Evolutionary conservation across 2,113 vertebrate genomes (phyloP).

Genomic region (Oreochromis aureus): DNA sequence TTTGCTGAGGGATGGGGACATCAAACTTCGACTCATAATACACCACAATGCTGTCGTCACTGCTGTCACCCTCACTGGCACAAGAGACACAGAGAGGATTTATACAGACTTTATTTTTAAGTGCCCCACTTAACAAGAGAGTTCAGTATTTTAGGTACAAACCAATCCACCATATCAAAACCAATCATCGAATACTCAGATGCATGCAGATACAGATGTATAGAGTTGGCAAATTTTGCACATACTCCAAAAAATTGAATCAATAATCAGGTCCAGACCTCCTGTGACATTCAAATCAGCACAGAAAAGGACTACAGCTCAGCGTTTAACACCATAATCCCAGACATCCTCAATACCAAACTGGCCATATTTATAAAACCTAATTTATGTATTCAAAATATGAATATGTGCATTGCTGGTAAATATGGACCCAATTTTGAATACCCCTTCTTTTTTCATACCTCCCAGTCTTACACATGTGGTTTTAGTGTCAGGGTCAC

Average conservation of each 20-base stretch:
- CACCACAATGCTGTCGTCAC: neutral
- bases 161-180: too few relatives aligned
- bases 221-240: neutral
- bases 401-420: neutral
- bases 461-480: neutral
- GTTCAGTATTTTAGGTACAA: too few relatives aligned
- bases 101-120: too few relatives aligned
- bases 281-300: neutral
- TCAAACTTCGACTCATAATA: neutral
- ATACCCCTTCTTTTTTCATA: neutral
- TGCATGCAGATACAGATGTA: neutral
- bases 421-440: neutral
- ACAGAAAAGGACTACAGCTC: neutral
- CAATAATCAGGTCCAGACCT: neutral
- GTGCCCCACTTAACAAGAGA: too few relatives aligned
- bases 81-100: too few relatives aligned
- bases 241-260: neutral
- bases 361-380: neutral
- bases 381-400: neutral
- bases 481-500: neutral
- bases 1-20: fast-evolving
- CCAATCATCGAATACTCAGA: too few relatives aligned
- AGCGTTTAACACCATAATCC: neutral
- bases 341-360: neutral
- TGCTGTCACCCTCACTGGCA: too few relatives aligned